A percentile compares a stretch with the other conserved stretches of the same genome.
Evolutionary conservation across 2,113 vertebrate genomes (phyloP).

Genomic region (Nematolebias whitei): DNA sequence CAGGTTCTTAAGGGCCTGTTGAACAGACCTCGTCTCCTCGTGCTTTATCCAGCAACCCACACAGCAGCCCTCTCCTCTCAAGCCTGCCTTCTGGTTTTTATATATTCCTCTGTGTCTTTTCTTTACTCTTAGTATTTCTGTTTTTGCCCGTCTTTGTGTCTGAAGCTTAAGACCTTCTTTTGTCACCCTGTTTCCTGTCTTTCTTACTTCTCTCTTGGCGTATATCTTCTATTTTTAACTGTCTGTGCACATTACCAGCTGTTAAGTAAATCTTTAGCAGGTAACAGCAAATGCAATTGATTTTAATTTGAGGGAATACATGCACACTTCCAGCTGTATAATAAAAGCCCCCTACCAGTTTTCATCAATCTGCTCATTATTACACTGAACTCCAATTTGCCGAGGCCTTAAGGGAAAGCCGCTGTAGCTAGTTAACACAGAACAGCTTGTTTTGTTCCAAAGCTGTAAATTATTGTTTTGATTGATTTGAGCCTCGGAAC

Average conservation of each 20-base stretch:
- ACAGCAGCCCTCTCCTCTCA: constrained; percentile 22
- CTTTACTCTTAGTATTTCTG: not conserved
- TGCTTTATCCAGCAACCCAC: constrained; percentile 40
- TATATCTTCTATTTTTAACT: not conserved
- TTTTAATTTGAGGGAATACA: not conserved
- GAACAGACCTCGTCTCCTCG: constrained; percentile 53
- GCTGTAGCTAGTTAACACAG: constrained; percentile 41
- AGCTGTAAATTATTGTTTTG: constrained; percentile 17
- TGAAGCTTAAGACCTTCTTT: not conserved
- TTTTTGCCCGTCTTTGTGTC: not conserved
- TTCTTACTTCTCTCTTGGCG: not conserved
- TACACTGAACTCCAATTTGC: constrained; percentile 27
- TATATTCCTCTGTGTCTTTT: not conserved
- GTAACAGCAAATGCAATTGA: too few species aligned
- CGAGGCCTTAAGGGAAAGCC: constrained; percentile 36
- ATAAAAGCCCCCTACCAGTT: constrained; percentile 42
- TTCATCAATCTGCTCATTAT: constrained; percentile 51
- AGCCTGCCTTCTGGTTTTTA: constrained; percentile 14
- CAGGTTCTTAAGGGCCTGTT: constrained; percentile 56
- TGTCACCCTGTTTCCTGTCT: not conserved
- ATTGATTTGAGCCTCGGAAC: constrained; percentile 16
- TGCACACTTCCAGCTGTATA: constrained; percentile 16
- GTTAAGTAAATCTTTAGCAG: too few species aligned
- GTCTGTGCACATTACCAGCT: too few species aligned
- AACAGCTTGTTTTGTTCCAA: constrained; percentile 19